phyloP scores from a whole-genome alignment of 2,797 vertebrate species.

The Benthosema pterotum region DNA sequence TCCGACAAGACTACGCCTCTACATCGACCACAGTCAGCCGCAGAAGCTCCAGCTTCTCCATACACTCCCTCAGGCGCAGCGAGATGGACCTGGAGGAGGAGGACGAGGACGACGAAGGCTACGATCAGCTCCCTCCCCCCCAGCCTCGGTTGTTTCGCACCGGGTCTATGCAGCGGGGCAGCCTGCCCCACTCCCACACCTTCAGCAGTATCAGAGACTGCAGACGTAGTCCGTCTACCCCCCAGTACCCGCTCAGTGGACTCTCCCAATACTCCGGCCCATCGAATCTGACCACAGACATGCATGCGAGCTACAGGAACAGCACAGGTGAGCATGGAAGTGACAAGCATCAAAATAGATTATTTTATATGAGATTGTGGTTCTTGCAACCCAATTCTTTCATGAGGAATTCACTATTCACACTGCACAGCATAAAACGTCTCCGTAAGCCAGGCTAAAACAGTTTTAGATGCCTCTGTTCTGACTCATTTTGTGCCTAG shows the following conservation, averaged over 20 bases:
- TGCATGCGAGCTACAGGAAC: conserved; percentile 80
- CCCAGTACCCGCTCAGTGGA: conserved; percentile 87
- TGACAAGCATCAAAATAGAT: too few relatives aligned
- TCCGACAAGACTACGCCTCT: conserved; percentile 96
- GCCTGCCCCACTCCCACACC: conserved; percentile 94
- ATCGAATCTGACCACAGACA: conserved; percentile 80
- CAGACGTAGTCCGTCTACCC: conserved; percentile 85
- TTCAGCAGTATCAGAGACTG: conserved; percentile 95
- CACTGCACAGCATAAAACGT: conserved; percentile 14
- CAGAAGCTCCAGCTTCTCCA: conserved; percentile 88
- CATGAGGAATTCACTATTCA: neutral
- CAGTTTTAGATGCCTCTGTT: conserved; percentile 12
- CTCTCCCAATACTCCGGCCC: conserved; percentile 79
- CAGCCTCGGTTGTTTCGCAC: conserved; percentile 92
- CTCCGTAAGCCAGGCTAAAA: neutral
- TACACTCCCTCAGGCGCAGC: conserved; percentile 85
- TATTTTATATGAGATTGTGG: too few relatives aligned
- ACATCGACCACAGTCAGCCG: conserved; percentile 89
- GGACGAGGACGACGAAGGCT: conserved; percentile 92
- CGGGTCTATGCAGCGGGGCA: conserved; percentile 89
- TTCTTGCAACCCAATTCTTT: neutral
- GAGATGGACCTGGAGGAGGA: conserved; percentile 90
- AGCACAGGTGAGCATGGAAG: conserved; percentile 83
- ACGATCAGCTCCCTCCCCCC: conserved; percentile 92
- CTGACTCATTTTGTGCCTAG: conserved; percentile 23